A percentile compares a stretch with the other conserved stretches of the same genome.
phyloP scores from a whole-genome alignment of 2,113 vertebrate species.

The Heterotis niloticus region DNA sequence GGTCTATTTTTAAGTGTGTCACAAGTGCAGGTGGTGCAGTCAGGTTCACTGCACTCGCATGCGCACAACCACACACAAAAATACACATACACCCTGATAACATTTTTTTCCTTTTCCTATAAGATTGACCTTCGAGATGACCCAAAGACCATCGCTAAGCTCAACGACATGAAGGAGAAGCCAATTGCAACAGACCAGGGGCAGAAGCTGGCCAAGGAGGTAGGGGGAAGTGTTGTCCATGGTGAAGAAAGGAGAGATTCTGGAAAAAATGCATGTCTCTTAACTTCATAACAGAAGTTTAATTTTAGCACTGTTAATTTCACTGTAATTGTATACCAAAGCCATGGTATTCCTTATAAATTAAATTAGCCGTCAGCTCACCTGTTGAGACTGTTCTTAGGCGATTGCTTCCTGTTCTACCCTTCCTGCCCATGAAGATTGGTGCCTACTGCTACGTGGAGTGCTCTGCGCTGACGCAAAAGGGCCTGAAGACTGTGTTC shows the following conservation, averaged over 20 bases:
- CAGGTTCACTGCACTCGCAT: no score
- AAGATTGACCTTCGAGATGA: constrained; percentile 98
- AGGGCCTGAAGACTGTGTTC: constrained; percentile 96
- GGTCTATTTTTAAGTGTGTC: no score
- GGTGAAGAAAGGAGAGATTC: no score
- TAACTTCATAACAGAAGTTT: no score
- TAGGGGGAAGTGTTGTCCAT: constrained; percentile 49
- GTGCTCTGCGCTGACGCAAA: constrained; percentile 96
- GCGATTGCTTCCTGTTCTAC: not conserved
- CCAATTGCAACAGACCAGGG: constrained; percentile 88
- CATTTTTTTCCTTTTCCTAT: constrained; percentile 19
- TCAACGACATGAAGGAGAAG: constrained; percentile 98
- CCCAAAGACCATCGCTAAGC: constrained; percentile 94
- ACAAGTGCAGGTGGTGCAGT: no score
- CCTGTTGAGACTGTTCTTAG: not conserved
- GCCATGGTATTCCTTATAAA: no score
- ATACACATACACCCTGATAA: no score
- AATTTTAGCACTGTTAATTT: no score
- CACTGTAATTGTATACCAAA: no score
- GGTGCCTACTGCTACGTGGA: constrained; percentile 97
- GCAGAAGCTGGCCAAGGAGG: constrained; percentile 97
- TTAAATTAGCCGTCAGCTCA: no score
- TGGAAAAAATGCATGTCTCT: no score
- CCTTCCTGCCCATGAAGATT: constrained; percentile 59
- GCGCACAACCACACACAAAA: no score